Percentiles rank a stretch among this genome's conserved stretches.
Conservation (phyloP, 2,797 vertebrate species). For the Sebastes elongatus region DNA sequence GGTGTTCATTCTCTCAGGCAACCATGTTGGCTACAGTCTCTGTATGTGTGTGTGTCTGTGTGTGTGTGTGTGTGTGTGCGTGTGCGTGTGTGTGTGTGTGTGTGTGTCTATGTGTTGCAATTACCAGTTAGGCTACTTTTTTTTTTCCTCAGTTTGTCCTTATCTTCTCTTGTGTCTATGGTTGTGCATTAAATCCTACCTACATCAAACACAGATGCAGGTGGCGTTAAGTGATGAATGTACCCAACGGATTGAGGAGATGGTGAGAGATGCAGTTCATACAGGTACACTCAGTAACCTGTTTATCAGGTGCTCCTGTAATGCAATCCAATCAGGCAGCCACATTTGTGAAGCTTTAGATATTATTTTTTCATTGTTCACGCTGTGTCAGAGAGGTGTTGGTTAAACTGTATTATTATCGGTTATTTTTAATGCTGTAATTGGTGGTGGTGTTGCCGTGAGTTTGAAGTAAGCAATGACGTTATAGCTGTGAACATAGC, state of each 20-base stretch:
- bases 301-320: background rate
- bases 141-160: background rate
- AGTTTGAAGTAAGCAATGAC: no score
- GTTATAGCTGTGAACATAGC: no score
- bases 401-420: background rate
- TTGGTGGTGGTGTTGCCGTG: background rate
- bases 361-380: background rate
- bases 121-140: background rate
- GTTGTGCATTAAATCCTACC: background rate
- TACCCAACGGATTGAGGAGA: background rate
- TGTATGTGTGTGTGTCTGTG: background rate
- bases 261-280: background rate
- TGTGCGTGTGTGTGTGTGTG: background rate
- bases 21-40: constrained; percentile 3
- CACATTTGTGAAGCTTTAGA: background rate
- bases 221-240: background rate
- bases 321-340: background rate
- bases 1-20: constrained; percentile 16
- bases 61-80: background rate
- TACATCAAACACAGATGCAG: background rate
- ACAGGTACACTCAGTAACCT: background rate
- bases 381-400: background rate
- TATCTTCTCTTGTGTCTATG: background rate
- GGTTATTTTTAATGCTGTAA: background rate
- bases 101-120: background rate